Base-by-base conservation (phyloP, 2,888 invertebrate genomes). In the Plebejus anna region DNA sequence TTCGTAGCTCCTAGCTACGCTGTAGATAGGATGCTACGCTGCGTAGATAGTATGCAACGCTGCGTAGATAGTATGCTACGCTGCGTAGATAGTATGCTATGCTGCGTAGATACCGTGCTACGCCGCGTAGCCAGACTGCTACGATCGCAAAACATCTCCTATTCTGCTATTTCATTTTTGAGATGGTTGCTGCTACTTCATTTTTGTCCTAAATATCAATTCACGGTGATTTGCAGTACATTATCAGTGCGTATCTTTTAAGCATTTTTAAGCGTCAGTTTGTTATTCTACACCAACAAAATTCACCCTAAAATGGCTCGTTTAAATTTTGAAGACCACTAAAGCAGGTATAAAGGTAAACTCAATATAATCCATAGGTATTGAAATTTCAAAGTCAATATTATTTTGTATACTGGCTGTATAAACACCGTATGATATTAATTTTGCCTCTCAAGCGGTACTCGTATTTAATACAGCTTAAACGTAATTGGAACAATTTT, bases 351-450 rank as follows among this genome's bases (percentile, higher is more conserved):
- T 51, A 0, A 42, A 55, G 55, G 16, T 16, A 55, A 55, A 13
- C 4, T 55, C 55, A 16, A 55, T 59, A 59, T 28, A 61, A 61
- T 32, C 61, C 2, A 66, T 28, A 66, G 61, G 28, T 28, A 32
- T 59, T 59, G 59, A 22, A 59, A 59, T 59, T 66, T 66, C 32
- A 32, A 13, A 28, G 66, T 32, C 66, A 66, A 66, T 66, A 66
- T 66, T 66, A 66, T 66, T 28, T 61, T 61, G 28, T 61, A 66
- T 4, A 4, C 13, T 1, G 57, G 36, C 57, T 75, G 57, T n/a
- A 75, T 75, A 75, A 75, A 75, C 57, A 75, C 36, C 32, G 38
- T 36, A 36, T 57, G 36, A 66, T 22, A 66, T 75, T 36, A 57
- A 75, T 55, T 32, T 66, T 66, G 32, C 36, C 32, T 66, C 66